Evolutionary conservation across 2,113 vertebrate genomes (phyloP).

Genomic region (Zapus hudsonius): DNA sequence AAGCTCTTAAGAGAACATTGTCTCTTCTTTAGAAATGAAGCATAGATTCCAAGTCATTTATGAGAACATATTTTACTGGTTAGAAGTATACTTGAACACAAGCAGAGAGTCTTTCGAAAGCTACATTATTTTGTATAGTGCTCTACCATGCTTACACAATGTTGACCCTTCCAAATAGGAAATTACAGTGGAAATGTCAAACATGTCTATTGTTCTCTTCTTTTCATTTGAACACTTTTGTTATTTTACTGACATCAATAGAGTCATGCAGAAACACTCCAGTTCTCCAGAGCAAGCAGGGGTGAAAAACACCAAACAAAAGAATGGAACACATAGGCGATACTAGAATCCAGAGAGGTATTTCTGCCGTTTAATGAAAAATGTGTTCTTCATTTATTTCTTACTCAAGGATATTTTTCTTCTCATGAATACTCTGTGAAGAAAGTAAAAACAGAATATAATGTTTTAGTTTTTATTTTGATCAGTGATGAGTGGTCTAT

Average conservation of each 20-base stretch:
- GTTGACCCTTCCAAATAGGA: slow-evolving; percentile 40
- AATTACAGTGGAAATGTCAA: slow-evolving; percentile 55
- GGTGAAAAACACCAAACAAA: slow-evolving; percentile 38
- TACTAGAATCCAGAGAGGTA: neutral
- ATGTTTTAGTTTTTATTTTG: neutral
- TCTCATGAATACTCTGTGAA: neutral
- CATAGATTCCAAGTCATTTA: neutral
- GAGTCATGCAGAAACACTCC: slow-evolving; percentile 1
- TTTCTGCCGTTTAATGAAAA: slow-evolving; percentile 41
- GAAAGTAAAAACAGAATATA: neutral
- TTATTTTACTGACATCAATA: slow-evolving; percentile 61
- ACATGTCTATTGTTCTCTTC: slow-evolving; percentile 14
- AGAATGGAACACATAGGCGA: slow-evolving; percentile 1
- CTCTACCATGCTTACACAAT: neutral
- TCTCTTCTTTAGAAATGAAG: slow-evolving; percentile 26
- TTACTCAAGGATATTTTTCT: neutral
- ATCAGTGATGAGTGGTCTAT: neutral
- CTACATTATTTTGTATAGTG: slow-evolving; percentile 29
- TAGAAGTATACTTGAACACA: slow-evolving; percentile 37
- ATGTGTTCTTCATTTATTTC: neutral
- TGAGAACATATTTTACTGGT: slow-evolving; percentile 20
- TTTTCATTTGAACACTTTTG: slow-evolving; percentile 60
- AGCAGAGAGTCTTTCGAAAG: neutral
- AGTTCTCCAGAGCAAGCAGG: slow-evolving; percentile 35
- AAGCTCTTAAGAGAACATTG: slow-evolving; percentile 5